These are phyloP conservation scores for Verasper variegatus DNA, from an alignment of 2,113 vertebrate species.

Conservation along the genomic window DNA sequence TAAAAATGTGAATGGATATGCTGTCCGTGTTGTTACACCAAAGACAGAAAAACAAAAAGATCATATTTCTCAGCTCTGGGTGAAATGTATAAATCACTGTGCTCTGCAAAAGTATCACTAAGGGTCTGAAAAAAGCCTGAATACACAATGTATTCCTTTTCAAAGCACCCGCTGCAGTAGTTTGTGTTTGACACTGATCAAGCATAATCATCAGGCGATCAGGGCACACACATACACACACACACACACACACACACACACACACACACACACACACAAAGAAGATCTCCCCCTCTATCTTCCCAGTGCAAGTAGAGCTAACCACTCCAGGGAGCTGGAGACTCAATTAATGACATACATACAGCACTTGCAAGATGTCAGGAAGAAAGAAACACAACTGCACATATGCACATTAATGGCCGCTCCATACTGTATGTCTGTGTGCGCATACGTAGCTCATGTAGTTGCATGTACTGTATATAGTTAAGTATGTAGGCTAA, in stretches of 20 bases:
- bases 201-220: slow-evolving; percentile 78
- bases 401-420: slow-evolving; percentile 73
- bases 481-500: slow-evolving; percentile 48
- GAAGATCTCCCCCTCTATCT: slow-evolving; percentile 61
- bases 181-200: slow-evolving; percentile 82
- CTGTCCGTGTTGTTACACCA: slow-evolving; percentile 19
- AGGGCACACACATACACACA: slow-evolving; percentile 37
- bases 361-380: slow-evolving; percentile 75
- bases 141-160: slow-evolving; percentile 75
- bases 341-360: slow-evolving; percentile 81
- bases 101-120: slow-evolving; percentile 49
- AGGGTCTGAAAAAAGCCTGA: slow-evolving; percentile 66
- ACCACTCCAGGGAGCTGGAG: slow-evolving; percentile 80
- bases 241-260: slow-evolving; percentile 7
- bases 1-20: slow-evolving; percentile 41
- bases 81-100: slow-evolving; percentile 67
- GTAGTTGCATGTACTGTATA: slow-evolving; percentile 7
- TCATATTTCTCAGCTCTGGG: slow-evolving; percentile 54
- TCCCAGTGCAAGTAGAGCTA: slow-evolving; percentile 70
- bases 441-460: background rate
- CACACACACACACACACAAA: slow-evolving; percentile 38
- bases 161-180: slow-evolving; percentile 75
- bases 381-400: slow-evolving; percentile 68
- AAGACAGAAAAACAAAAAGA: slow-evolving; percentile 27
- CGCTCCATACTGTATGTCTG: slow-evolving; percentile 28